Conservation (phyloP, 2,888 invertebrate genomes). For the Andrena fulva region DNA sequence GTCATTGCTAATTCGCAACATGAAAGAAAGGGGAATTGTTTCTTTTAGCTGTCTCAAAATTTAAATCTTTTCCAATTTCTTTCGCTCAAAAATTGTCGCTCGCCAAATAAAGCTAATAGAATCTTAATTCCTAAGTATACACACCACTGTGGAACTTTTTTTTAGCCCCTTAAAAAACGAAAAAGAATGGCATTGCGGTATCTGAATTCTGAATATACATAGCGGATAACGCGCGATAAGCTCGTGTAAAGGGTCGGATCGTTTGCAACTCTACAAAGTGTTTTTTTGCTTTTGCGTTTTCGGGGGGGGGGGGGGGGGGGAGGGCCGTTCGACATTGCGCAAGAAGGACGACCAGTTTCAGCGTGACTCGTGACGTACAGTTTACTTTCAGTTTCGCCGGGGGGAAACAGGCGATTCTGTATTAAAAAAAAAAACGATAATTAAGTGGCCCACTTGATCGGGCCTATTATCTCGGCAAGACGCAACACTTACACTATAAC, state of each 20-base stretch:
- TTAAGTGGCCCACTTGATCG: neutral
- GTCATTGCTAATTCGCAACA: too few species aligned
- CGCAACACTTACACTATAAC: neutral
- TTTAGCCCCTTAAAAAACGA: too few species aligned
- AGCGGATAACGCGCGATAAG: neutral
- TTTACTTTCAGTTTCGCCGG: conserved; percentile 62
- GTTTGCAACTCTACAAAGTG: conserved; percentile 1
- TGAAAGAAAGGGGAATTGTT: too few species aligned
- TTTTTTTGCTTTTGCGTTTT: conserved; percentile 30
- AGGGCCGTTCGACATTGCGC: conserved; percentile 29
- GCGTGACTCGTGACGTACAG: conserved; percentile 11
- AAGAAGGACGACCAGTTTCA: conserved; percentile 65
- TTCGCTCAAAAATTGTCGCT: too few species aligned
- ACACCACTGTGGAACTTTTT: too few species aligned
- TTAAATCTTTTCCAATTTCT: too few species aligned
- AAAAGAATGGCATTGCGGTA: neutral
- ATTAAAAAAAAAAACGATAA: conserved; percentile 17
- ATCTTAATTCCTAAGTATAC: too few species aligned
- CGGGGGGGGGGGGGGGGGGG: neutral
- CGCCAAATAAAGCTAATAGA: too few species aligned
- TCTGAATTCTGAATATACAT: neutral
- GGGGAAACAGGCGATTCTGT: neutral
- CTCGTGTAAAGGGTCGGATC: neutral
- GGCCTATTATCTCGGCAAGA: neutral
- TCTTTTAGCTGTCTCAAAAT: too few species aligned